Conservation (phyloP, 64 coral and sea anemone genomes). For the Orbicella faveolata region DNA sequence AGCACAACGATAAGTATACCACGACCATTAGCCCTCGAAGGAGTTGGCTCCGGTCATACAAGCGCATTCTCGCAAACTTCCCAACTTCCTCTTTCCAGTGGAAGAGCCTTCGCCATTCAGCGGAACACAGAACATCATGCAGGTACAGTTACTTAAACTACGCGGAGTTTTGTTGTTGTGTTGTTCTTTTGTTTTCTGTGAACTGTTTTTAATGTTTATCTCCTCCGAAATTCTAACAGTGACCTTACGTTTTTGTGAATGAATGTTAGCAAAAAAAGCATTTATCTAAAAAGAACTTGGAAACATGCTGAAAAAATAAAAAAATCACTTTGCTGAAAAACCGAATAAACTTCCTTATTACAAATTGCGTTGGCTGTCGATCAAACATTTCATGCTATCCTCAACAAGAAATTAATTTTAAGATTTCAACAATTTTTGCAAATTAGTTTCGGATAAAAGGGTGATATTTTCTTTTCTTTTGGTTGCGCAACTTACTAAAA, state of each 20-base stretch:
- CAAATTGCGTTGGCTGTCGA: background rate
- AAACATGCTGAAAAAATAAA: too few relatives aligned
- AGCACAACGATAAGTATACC: conserved; percentile 25
- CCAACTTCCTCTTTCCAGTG: conserved; percentile 21
- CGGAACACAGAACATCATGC: conserved; percentile 11
- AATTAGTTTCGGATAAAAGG: background rate
- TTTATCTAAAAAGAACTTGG: too few relatives aligned
- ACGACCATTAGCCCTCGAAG: conserved; percentile 9
- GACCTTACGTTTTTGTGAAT: too few relatives aligned
- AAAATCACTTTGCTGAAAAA: too few relatives aligned
- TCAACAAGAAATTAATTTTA: background rate
- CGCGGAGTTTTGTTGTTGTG: background rate
- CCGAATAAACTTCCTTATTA: background rate
- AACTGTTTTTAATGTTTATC: too few relatives aligned
- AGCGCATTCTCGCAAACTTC: conserved; percentile 21
- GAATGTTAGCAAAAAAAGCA: too few relatives aligned
- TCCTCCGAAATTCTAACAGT: too few relatives aligned
- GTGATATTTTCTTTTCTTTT: background rate
- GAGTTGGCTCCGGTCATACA: background rate
- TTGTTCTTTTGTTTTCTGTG: too few relatives aligned
- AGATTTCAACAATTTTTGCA: background rate
- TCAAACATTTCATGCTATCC: background rate
- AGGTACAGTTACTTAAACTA: background rate
- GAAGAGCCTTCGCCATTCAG: background rate
- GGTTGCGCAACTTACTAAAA: background rate